phyloP scores from a whole-genome alignment of 1,140 invertebrate genomes.

The Scaptomyza montana region DNA sequence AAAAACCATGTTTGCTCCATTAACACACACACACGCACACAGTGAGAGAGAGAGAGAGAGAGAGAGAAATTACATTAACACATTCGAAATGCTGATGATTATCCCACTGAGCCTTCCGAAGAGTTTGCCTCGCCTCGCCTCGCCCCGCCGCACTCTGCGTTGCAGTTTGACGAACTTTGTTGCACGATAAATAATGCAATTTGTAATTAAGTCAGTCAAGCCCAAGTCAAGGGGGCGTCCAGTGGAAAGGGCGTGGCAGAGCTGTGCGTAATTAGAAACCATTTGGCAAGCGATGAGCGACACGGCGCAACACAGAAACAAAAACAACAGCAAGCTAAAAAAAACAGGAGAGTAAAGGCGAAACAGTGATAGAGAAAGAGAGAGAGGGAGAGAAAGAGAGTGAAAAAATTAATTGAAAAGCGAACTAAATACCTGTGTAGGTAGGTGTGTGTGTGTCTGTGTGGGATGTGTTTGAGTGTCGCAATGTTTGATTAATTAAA shows the following conservation, averaged over 20 bases:
- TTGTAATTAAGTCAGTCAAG: conserved; percentile 80
- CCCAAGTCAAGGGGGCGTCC: conserved; percentile 36
- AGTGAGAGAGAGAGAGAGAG: conserved; percentile 1
- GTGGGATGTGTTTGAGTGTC: conserved; percentile 28
- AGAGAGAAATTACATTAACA: conserved; percentile 56
- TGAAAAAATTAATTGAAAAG: conserved; percentile 65
- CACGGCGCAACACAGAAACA: conserved; percentile 26
- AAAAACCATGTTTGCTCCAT: background rate
- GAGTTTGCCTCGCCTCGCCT: background rate
- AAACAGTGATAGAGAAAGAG: conserved; percentile 18
- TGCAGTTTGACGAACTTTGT: conserved; percentile 80
- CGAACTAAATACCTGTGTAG: conserved; percentile 43
- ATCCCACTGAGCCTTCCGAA: conserved; percentile 32
- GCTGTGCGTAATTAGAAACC: conserved; percentile 67
- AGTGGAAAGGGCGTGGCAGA: conserved; percentile 22
- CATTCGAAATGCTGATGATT: conserved; percentile 59
- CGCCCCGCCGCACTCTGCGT: background rate
- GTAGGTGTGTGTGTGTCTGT: background rate
- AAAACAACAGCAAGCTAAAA: conserved; percentile 15
- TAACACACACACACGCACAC: conserved; percentile 10
- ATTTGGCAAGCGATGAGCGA: conserved; percentile 52
- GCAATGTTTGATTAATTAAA: conserved; percentile 71
- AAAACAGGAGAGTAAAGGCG: conserved; percentile 10
- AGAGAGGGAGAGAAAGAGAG: conserved; percentile 21
- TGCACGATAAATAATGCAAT: conserved; percentile 80